Evolutionary conservation across 2,888 invertebrate species (phyloP).

Genomic region (Caprella mutica): DNA sequence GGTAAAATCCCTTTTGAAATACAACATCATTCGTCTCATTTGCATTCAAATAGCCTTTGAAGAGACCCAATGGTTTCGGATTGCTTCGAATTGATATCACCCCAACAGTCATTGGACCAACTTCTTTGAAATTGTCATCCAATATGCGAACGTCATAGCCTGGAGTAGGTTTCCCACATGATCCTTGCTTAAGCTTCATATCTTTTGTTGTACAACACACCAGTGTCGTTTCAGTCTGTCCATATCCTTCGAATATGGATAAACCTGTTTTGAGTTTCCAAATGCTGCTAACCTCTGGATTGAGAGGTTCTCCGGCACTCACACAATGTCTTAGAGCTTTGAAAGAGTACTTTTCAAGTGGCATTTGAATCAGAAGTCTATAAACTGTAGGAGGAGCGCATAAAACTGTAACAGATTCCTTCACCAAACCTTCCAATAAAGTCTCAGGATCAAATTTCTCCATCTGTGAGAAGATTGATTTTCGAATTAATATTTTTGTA

Average conservation of each 20-base stretch:
- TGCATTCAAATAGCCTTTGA: constrained; percentile 36
- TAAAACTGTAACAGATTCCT: constrained; percentile 41
- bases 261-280: constrained; percentile 37
- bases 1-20: constrained; percentile 41
- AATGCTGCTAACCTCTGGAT: constrained; percentile 40
- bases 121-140: too few species aligned
- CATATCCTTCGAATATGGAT: constrained; percentile 40
- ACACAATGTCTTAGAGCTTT: constrained; percentile 37
- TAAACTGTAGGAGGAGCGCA: constrained; percentile 43
- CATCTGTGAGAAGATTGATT: constrained; percentile 34
- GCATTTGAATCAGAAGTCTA: constrained; percentile 39
- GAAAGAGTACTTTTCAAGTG: constrained; percentile 8
- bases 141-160: constrained; percentile 34
- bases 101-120: too few species aligned
- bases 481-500: neutral
- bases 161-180: constrained; percentile 42
- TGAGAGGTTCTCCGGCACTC: constrained; percentile 44
- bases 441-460: constrained; percentile 39
- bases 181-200: constrained; percentile 39
- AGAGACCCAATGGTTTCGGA: too few species aligned
- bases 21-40: constrained; percentile 37
- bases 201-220: constrained; percentile 38
- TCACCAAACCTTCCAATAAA: constrained; percentile 38
- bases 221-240: constrained; percentile 44
- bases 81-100: too few species aligned